Evolutionary conservation across 2,797 vertebrate species (phyloP).

Genomic region (Tadarida brasiliensis): DNA sequence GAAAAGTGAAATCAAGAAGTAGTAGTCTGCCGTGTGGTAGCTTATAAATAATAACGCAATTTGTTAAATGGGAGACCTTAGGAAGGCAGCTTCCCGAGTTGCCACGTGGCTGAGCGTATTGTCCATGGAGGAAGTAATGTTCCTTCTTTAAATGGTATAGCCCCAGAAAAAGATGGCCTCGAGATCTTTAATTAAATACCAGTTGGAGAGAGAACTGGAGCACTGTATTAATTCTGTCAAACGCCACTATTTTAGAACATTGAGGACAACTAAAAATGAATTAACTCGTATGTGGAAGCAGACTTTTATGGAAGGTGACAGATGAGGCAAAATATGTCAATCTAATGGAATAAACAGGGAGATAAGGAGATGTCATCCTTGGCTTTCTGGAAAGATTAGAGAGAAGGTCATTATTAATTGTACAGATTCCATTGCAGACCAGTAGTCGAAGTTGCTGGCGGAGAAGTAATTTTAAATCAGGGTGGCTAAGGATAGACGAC

Average conservation of each 20-base stretch:
- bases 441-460: not conserved
- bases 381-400: conserved; percentile 45
- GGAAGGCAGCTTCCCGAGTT: conserved; percentile 39
- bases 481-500: not conserved
- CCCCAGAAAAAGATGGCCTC: conserved; percentile 70
- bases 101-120: conserved; percentile 66
- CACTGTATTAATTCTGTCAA: conserved; percentile 82
- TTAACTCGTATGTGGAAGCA: conserved; percentile 79
- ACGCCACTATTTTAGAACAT: conserved; percentile 80
- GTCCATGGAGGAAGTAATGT: conserved; percentile 58
- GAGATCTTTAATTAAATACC: conserved; percentile 74
- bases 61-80: conserved; percentile 52
- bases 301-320: conserved; percentile 78
- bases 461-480: conserved; percentile 21
- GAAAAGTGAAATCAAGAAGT: not conserved
- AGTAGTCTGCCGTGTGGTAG: not conserved
- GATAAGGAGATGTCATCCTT: conserved; percentile 72
- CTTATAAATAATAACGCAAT: not conserved
- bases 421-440: conserved; percentile 28
- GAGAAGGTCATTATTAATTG: conserved; percentile 61
- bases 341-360: conserved; percentile 62
- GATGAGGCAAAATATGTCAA: conserved; percentile 77
- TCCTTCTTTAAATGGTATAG: conserved; percentile 44
- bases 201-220: conserved; percentile 74
- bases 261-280: conserved; percentile 79